A percentile compares a stretch with the other conserved stretches of the same genome.
phyloP scores from a whole-genome alignment of 2,797 vertebrate species.

The Schizothorax lantsangensis region DNA sequence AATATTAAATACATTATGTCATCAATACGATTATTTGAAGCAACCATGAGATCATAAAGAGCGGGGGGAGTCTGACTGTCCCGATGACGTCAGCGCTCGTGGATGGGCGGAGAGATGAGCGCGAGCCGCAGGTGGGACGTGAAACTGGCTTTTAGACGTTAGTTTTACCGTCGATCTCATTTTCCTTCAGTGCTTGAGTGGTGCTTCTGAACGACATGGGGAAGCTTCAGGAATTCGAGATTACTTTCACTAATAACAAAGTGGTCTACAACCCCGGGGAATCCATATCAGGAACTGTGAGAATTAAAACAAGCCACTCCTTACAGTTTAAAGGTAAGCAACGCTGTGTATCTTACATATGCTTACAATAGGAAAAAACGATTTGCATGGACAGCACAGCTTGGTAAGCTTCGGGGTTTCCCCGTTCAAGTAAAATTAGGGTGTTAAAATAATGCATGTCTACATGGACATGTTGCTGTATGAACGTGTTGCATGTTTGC shows the following conservation, averaged over 20 bases:
- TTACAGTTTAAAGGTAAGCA: constrained; percentile 80
- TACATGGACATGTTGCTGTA: not conserved
- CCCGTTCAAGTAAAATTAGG: not conserved
- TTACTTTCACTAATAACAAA: constrained; percentile 81
- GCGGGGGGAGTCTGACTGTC: not conserved
- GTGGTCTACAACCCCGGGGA: constrained; percentile 84
- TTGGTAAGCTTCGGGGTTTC: not conserved
- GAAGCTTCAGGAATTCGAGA: constrained; percentile 82
- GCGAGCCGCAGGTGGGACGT: constrained; percentile 62
- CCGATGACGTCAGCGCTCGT: constrained; percentile 57
- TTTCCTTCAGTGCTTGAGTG: constrained; percentile 25
- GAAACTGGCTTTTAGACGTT: constrained; percentile 40
- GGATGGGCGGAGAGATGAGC: constrained; percentile 43
- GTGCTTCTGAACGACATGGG: constrained; percentile 70
- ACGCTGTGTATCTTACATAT: not conserved
- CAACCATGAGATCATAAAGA: not conserved
- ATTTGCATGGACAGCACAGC: not conserved
- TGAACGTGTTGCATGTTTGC: not conserved
- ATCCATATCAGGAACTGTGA: constrained; percentile 76
- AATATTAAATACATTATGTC: not conserved
- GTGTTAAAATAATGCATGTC: not conserved
- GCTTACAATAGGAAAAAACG: not conserved
- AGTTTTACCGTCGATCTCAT: constrained; percentile 21
- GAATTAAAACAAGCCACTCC: constrained; percentile 71
- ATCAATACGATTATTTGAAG: not conserved